Base-by-base conservation (phyloP, 1,140 invertebrate genomes). In the Polypedilum vanderplanki region DNA sequence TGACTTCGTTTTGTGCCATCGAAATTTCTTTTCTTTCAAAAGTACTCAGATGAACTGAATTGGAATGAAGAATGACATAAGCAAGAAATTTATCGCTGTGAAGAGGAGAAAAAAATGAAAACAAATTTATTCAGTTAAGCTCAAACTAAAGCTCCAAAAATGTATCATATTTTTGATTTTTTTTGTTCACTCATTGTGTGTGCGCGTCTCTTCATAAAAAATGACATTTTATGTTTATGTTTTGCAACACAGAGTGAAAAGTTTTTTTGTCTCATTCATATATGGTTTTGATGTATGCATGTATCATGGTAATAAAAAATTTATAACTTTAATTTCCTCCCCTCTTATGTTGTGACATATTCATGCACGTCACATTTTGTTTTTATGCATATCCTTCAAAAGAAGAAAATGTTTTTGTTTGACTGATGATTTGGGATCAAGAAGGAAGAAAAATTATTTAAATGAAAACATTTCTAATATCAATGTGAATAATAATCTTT, bases 41-140 rank as follows among this genome's bases (percentile, higher is more conserved):
- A 33, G 24, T 33, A 33, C 24, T 33, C 24, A 33, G 5, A 33
- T 33, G 24, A 33, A 33, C 24, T 33, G 24, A 5, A 33, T 33
- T 33, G 24, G 5, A 33, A 33, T 33, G 24, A 33, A 5, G 5
- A 33, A 33, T 33, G 24, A 33, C 24, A 33, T 3, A 33, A 33
- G 24, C 24, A 33, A 33, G 24, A 33, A 33, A 33, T 33, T 33
- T 33, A 33, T 33, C 24, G 5, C 24, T 33, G 24, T 12, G 8
- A 57, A 57, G 46, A 57, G 3, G 12, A 33, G n/a, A n/a, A 46
- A 15, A 46, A 15, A 46, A 46, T 8, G 9, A n/a, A 57, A 57
- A 57, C 46, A 57, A 57, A 57, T 57, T 57, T 57, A 57, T 57
- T 57, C 46, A 57, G 46, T 57, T 57, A n/a, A 57, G 46, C 46